These are phyloP conservation scores for Eulacestoma nigropectus DNA, from an alignment of 2,113 vertebrate species.

Conservation along the genomic window DNA sequence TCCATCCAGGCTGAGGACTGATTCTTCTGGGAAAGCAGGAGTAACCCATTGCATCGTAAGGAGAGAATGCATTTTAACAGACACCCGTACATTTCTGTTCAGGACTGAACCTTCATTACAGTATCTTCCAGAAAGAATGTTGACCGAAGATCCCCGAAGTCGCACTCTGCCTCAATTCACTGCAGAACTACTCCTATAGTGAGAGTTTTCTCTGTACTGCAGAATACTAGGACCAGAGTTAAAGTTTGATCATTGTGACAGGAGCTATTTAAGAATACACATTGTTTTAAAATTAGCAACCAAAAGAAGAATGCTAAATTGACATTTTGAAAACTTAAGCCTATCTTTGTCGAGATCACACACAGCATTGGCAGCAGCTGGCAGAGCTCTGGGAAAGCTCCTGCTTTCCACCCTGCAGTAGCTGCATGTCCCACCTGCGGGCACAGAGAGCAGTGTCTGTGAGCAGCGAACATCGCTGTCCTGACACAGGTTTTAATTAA, in stretches of 20 bases:
- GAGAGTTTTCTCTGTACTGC: background rate
- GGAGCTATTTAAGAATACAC: background rate
- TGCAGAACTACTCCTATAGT: background rate
- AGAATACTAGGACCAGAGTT: background rate
- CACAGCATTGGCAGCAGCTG: background rate
- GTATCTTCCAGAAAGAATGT: background rate
- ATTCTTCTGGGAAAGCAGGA: background rate
- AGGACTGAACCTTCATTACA: background rate
- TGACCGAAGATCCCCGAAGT: background rate
- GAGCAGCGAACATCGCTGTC: rapidly evolving
- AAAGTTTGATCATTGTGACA: background rate
- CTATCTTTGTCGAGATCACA: background rate
- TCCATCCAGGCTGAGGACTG: background rate
- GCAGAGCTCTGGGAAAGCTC: background rate
- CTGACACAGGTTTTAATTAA: background rate
- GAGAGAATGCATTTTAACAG: background rate
- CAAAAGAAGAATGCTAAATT: background rate
- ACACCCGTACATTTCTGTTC: background rate
- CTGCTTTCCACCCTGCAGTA: background rate
- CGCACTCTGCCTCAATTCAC: background rate
- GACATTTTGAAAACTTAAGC: background rate
- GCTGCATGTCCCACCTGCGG: background rate
- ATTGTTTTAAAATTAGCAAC: background rate
- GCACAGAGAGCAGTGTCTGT: background rate
- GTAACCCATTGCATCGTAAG: background rate